phyloP scores from a whole-genome alignment of 1,140 invertebrate species.

The Vanessa tameamea region DNA sequence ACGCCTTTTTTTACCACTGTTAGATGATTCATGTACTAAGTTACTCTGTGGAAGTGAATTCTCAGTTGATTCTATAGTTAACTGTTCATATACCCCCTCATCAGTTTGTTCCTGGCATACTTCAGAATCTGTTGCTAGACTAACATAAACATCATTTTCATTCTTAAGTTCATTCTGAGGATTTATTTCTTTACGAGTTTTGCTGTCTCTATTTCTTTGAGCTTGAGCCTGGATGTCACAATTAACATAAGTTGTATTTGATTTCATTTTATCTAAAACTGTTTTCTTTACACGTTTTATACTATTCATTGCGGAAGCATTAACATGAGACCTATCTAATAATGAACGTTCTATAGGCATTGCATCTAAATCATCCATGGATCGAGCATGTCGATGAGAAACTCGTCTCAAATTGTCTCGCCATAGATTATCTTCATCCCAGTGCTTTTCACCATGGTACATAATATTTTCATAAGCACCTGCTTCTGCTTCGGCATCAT shows the following conservation, averaged over 20 bases:
- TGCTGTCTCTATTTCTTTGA: slow-evolving; percentile 47
- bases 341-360: slow-evolving; percentile 63
- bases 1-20: slow-evolving; percentile 54
- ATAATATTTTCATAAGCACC: slow-evolving; percentile 76
- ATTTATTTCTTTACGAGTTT: slow-evolving; percentile 38
- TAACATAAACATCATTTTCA: slow-evolving; percentile 83
- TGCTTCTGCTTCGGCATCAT: slow-evolving; percentile 73
- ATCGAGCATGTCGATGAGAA: slow-evolving; percentile 89
- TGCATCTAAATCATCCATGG: slow-evolving; percentile 88
- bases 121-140: slow-evolving; percentile 73
- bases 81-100: slow-evolving; percentile 78
- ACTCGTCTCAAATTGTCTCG: slow-evolving; percentile 88
- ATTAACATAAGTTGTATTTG: slow-evolving; percentile 89
- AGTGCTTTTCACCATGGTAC: slow-evolving; percentile 84
- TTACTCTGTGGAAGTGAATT: slow-evolving; percentile 35
- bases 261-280: slow-evolving; percentile 76
- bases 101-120: slow-evolving; percentile 49
- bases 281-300: slow-evolving; percentile 70
- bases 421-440: slow-evolving; percentile 92
- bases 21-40: slow-evolving; percentile 19
- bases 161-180: slow-evolving; percentile 56
- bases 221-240: slow-evolving; percentile 81
- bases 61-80: slow-evolving; percentile 56
- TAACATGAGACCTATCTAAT: slow-evolving; percentile 52
- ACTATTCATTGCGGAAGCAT: slow-evolving; percentile 66